A percentile compares a stretch with the other conserved stretches of the same genome.
Evolutionary conservation across 2,888 invertebrate genomes (phyloP).

Genomic region (Tridacna gigas): DNA sequence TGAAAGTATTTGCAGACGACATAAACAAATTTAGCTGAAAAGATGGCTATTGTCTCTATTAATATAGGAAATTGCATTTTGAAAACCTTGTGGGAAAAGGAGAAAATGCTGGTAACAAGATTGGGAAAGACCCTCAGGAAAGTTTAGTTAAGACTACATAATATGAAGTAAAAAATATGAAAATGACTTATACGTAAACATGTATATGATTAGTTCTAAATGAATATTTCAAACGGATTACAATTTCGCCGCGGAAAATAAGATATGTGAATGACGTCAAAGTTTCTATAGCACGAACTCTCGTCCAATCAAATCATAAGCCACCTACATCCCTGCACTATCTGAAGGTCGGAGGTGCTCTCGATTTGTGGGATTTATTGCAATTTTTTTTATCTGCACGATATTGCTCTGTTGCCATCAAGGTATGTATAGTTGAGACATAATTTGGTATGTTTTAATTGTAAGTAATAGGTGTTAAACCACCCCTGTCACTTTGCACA

Average conservation of each 20-base stretch:
- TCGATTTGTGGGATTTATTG: slow-evolving; percentile 29
- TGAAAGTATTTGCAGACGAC: no score
- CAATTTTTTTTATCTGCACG: slow-evolving; percentile 8
- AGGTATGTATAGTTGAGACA: neutral
- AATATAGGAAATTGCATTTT: no score
- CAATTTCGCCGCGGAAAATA: slow-evolving; percentile 32
- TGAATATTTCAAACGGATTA: neutral
- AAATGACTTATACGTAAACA: no score
- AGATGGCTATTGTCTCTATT: no score
- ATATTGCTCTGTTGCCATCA: neutral
- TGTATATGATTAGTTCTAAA: no score
- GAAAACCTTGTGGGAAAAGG: no score
- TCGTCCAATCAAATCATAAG: slow-evolving; percentile 47
- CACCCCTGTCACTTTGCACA: neutral
- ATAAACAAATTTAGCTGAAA: no score
- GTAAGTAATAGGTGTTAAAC: neutral
- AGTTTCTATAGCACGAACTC: slow-evolving; percentile 55
- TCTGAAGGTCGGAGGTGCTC: slow-evolving; percentile 56
- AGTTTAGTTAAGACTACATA: no score
- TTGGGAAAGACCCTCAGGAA: no score
- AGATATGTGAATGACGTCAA: slow-evolving; percentile 60
- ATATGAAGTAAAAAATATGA: no score
- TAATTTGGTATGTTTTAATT: neutral
- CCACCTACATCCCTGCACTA: slow-evolving; percentile 44
- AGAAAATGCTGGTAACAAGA: no score